These are phyloP conservation scores for Pelochelys cantorii DNA, from an alignment of 2,797 vertebrate genomes.

Conservation along the genomic window DNA sequence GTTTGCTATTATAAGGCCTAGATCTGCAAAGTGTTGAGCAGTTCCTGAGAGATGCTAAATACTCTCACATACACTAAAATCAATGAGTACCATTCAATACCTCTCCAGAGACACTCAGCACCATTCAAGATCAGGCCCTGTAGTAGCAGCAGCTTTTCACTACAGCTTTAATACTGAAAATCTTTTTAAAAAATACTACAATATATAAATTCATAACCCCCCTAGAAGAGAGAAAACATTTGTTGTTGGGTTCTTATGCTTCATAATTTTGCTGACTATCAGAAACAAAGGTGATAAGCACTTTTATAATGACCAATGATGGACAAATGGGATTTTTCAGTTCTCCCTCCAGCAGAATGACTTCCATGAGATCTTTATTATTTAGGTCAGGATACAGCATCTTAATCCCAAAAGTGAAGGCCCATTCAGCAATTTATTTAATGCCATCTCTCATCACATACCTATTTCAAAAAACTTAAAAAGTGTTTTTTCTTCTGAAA, in stretches of 20 bases:
- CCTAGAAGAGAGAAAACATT: not conserved
- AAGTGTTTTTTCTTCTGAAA: constrained; percentile 32
- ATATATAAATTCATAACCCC: not conserved
- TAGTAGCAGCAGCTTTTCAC: not conserved
- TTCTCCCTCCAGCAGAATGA: not conserved
- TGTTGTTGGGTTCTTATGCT: not conserved
- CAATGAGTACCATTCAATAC: not conserved
- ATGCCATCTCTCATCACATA: constrained; percentile 31
- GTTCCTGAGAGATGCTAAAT: not conserved
- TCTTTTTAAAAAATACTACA: not conserved
- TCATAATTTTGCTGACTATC: not conserved
- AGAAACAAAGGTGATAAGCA: not conserved
- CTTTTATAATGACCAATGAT: not conserved
- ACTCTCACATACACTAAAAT: not conserved
- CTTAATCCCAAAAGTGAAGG: not conserved
- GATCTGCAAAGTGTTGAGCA: not conserved
- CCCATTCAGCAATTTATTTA: not conserved
- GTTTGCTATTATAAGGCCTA: not conserved
- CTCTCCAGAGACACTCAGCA: not conserved
- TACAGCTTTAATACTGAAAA: not conserved
- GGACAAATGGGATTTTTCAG: not conserved
- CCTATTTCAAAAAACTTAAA: not conserved
- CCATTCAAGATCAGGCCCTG: not conserved
- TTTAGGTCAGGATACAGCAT: constrained; percentile 40
- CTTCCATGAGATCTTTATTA: not conserved